Conservation (phyloP, 2,113 vertebrate species). For the Illadopsis cleaveri region DNA sequence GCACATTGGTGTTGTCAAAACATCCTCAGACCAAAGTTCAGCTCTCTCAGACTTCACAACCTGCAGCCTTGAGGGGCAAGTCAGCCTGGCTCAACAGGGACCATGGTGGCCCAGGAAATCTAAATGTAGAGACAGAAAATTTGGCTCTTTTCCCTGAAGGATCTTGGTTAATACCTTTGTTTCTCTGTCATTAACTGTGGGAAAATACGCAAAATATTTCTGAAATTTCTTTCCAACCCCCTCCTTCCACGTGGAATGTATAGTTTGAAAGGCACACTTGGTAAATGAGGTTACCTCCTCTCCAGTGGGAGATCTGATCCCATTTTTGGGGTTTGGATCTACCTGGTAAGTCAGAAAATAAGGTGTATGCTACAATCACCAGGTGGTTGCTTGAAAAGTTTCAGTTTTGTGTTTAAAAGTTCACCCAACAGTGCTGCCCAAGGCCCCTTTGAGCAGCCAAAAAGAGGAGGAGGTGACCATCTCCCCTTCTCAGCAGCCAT, state of each 20-base stretch:
- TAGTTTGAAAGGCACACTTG: neutral
- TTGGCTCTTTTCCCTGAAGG: neutral
- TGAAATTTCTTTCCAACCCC: neutral
- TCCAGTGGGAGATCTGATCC: neutral
- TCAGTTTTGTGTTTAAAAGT: neutral
- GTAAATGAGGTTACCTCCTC: neutral
- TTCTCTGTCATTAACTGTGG: neutral
- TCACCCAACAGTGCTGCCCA: neutral
- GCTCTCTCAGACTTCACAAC: neutral
- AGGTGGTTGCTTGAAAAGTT: neutral
- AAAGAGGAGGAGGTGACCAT: neutral
- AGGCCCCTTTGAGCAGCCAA: neutral
- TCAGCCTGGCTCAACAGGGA: neutral
- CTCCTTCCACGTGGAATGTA: accelerated
- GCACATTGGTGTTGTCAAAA: accelerated
- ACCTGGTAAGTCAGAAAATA: neutral
- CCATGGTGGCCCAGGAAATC: neutral
- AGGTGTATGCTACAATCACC: accelerated
- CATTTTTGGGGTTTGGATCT: neutral
- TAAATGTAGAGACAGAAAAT: neutral
- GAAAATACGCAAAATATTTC: neutral
- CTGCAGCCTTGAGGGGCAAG: neutral
- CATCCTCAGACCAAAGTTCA: neutral
- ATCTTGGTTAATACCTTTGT: neutral
- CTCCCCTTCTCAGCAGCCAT: neutral